Base-by-base conservation (phyloP, 2,797 vertebrate species). In the Aldrovandia affinis region DNA sequence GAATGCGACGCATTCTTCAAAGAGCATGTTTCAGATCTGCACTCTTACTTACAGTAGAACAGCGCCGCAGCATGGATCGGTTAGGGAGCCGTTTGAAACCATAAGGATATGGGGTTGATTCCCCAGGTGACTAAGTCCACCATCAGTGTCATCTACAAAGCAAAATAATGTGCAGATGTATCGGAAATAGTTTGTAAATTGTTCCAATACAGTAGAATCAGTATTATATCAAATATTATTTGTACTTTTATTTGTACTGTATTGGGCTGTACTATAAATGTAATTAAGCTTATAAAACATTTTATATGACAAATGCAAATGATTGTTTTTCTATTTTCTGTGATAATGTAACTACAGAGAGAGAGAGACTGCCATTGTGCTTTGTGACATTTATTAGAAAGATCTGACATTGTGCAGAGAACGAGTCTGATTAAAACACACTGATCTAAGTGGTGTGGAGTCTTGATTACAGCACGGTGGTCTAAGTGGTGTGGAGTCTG, bases 1-100 rank as follows among this genome's bases (percentile, higher is more conserved):
- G 94, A 94, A 78, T 96, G 96, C 85, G 93, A 96, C 87, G 89
- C 87, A 78, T 96, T 96, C 86, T 96, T 97, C 89, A 95, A 86
- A 90, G 92, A 95, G 68, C 92, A 92, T 10, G 92, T 95, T 81
- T 75, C 90, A 42, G 85, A 94, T 52, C 33, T 86, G 0, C 65
- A 88, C 22, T 81, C 92, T 0, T 96, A 96, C 88, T 91, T 92
- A 83, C 85, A 87, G 25, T 91, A 82, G 50, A 25, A 55, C n/a
- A 10, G 25, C 18, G 33, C 36, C 18, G 18, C 55, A 57, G 50
- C 12, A 12, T 52, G 50, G 50, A 52, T 52, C 4, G 50, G 55
- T 50, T 50, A 50, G n/a, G n/a, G n/a, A 50, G 47, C 47, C 6
- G 6, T 6, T 50, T 50, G 47, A 50, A 50, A 0, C 6, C 6